Percentiles rank a stretch among this genome's conserved stretches.
Conservation (phyloP, 2,797 vertebrate genomes). For the Epinephelus coioides region DNA sequence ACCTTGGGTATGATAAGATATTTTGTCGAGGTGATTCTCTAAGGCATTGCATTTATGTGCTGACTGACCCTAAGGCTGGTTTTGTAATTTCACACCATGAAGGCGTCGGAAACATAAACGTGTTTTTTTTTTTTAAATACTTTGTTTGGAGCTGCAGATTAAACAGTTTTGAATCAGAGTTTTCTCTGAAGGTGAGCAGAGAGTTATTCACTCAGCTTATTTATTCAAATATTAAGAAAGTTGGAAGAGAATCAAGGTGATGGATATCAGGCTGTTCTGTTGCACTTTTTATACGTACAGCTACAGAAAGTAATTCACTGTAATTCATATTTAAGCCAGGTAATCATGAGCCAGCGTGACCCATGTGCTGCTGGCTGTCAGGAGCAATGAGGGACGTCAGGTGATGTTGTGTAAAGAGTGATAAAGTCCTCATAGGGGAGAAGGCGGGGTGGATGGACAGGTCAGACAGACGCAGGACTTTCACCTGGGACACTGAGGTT, state of each 20-base stretch:
- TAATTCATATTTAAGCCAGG: too few relatives aligned
- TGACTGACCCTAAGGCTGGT: background rate
- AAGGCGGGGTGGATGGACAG: too few relatives aligned
- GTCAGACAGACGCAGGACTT: too few relatives aligned
- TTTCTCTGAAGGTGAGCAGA: background rate
- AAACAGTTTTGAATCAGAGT: background rate
- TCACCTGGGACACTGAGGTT: too few relatives aligned
- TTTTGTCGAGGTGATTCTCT: background rate
- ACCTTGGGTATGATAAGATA: background rate
- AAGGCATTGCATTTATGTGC: background rate
- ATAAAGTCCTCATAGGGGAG: too few relatives aligned
- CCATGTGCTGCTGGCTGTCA: too few relatives aligned
- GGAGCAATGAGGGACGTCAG: too few relatives aligned
- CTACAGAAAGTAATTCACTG: too few relatives aligned
- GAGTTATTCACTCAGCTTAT: background rate
- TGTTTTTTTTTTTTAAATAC: background rate
- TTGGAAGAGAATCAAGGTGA: background rate
- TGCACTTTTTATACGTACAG: too few relatives aligned
- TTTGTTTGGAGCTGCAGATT: conserved; percentile 2
- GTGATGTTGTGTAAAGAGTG: too few relatives aligned
- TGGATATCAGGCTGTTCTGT: too few relatives aligned
- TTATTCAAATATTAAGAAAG: background rate
- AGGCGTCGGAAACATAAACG: background rate
- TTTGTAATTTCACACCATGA: conserved; percentile 14
- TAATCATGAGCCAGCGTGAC: too few relatives aligned